phyloP scores from a whole-genome alignment of 2,888 invertebrate genomes.

The Ichneumoninae sp. region DNA sequence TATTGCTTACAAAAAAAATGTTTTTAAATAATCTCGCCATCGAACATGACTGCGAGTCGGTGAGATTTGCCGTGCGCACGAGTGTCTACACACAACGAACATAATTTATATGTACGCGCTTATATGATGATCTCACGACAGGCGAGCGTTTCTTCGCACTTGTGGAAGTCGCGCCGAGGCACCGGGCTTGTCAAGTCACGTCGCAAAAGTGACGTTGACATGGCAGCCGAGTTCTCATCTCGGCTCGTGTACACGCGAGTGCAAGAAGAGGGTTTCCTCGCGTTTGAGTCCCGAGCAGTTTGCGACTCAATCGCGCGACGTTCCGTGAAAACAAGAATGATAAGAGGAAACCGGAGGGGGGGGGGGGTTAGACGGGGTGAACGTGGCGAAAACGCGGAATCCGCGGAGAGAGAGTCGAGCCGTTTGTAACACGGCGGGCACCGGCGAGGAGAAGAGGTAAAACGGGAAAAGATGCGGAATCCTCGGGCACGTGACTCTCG shows the following conservation, averaged over 20 bases:
- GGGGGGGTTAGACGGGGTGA: not conserved
- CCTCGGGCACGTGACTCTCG: constrained; percentile 61
- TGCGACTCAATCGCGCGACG: constrained; percentile 55
- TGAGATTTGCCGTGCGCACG: not conserved
- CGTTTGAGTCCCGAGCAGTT: constrained; percentile 30
- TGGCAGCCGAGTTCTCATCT: constrained; percentile 23
- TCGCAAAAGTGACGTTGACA: constrained; percentile 60
- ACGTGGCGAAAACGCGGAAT: constrained; percentile 8
- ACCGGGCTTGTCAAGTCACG: constrained; percentile 53
- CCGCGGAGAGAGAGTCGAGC: not conserved
- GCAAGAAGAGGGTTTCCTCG: constrained; percentile 40
- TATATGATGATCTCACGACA: constrained; percentile 47
- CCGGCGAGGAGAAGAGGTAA: constrained; percentile 7
- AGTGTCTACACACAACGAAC: not conserved
- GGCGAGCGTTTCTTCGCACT: constrained; percentile 61
- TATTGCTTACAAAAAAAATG: not conserved
- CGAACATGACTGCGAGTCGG: not conserved
- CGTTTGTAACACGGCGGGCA: constrained; percentile 1
- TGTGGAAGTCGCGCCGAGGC: constrained; percentile 39
- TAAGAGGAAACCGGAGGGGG: constrained; percentile 9
- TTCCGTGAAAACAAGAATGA: constrained; percentile 41
- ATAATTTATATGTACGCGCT: constrained; percentile 10
- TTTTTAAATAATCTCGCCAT: not conserved
- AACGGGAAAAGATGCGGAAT: constrained; percentile 53
- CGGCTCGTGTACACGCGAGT: constrained; percentile 41